Evolutionary conservation across 2,113 vertebrate species (phyloP), one percentile per base, ranked within the genome.

Genomic region (Pachycephala philippinensis): DNA sequence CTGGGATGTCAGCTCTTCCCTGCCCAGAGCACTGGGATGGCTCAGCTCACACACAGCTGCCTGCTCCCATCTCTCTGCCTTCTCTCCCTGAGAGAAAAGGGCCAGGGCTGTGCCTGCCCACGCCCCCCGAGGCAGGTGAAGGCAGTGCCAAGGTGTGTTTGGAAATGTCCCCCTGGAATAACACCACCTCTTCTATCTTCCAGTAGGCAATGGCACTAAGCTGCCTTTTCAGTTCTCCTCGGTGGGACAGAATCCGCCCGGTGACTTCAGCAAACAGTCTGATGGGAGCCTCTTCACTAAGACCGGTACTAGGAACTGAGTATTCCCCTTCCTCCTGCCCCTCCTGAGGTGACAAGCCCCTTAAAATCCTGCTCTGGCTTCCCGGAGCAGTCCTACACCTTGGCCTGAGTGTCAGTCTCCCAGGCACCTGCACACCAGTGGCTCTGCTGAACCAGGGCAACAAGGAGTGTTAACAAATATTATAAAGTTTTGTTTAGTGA

Each of bases 241-340:
- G 96, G 95, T 98, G 96, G 97, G 98, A 97, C 98, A 98, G 97
- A 97, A 97, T 95, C 97, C 97, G 89, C 93, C 97, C 27, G 95
- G 97, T 90, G 98, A 98, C 95, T 97, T 98, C 97, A 97, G 96
- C 97, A 98, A 97, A 97, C 98, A 97, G 40, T 96, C 97, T 96
- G 98, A 98, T 1, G 90, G 96, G 76, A 98, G 97, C 96, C 97
- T 97, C 89, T 98, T 98, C 97, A 98, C 97, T 80, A 97, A 97
- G 96, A 97, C 97, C 52, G 98, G 98, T 98, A 98, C 88, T 88
- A 70, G 86, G 89, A 93, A 8, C 89, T 94, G 50, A 65, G 76
- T 22, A 21, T 80, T 37, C 2, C 68, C 84, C 49, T 84, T 79
- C 69, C 56, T 66, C 40, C 76, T 57, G 30, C n/a, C 57, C 69